phyloP scores from a whole-genome alignment of 2,888 invertebrate species.

The Netelia fuscicornis region DNA sequence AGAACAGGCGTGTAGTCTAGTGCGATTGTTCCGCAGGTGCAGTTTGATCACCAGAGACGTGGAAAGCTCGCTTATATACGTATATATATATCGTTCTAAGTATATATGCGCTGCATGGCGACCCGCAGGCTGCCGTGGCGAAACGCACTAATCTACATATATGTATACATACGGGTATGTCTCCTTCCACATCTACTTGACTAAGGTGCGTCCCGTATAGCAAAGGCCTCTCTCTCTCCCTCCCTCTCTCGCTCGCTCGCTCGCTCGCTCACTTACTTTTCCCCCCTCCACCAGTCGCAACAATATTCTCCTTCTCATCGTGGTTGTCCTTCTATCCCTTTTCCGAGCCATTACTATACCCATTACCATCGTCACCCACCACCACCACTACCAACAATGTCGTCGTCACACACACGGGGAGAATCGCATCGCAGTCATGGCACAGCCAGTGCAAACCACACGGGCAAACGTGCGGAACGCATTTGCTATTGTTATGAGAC shows the following conservation, averaged over 20 bases:
- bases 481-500: constrained; percentile 70
- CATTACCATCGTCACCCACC: constrained; percentile 59
- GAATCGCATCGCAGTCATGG: constrained; percentile 23
- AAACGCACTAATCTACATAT: constrained; percentile 42
- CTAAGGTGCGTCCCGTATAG: constrained; percentile 60
- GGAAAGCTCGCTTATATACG: constrained; percentile 38
- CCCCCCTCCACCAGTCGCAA: constrained; percentile 36
- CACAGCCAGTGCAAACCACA: constrained; percentile 51
- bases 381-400: background rate
- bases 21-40: constrained; percentile 62
- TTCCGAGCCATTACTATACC: constrained; percentile 54
- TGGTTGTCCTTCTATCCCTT: constrained; percentile 30
- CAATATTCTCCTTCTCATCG: constrained; percentile 25
- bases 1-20: constrained; percentile 28
- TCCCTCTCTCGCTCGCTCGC: constrained; percentile 12
- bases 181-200: constrained; percentile 51
- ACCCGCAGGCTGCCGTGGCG: constrained; percentile 60
- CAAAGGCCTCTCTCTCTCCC: constrained; percentile 49
- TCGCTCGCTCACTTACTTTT: constrained; percentile 7
- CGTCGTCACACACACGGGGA: background rate
- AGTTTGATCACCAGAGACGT: constrained; percentile 47
- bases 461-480: constrained; percentile 64
- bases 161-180: constrained; percentile 3
- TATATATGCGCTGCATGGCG: constrained; percentile 45
- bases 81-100: constrained; percentile 23